Evolutionary conservation across 1,140 invertebrate species (phyloP).

Genomic region (Callitettix versicolor): DNA sequence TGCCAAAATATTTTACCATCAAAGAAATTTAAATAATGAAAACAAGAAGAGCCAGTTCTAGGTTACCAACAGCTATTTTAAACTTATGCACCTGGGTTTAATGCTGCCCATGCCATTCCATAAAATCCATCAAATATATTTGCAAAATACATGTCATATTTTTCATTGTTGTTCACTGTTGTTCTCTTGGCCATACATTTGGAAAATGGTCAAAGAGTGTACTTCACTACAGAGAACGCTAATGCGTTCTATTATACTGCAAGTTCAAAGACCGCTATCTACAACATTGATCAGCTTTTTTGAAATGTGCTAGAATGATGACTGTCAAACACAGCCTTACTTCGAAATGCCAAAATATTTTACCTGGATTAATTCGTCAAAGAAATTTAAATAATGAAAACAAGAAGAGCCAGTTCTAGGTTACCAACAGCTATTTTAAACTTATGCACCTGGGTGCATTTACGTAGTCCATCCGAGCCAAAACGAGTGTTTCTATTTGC

Average conservation of each 20-base stretch:
- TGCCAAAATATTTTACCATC: slow-evolving; percentile 34
- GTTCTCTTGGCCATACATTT: slow-evolving; percentile 27
- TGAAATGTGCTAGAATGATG: no score
- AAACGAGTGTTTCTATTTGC: slow-evolving; percentile 36
- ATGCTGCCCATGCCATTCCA: no score
- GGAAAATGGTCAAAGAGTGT: slow-evolving; percentile 17
- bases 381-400: slow-evolving; percentile 30
- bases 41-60: slow-evolving; percentile 28
- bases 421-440: slow-evolving; percentile 20
- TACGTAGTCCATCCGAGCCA: slow-evolving; percentile 35
- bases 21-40: slow-evolving; percentile 30
- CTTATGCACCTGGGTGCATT: slow-evolving; percentile 32
- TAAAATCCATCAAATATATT: no score
- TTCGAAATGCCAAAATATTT: slow-evolving; percentile 33
- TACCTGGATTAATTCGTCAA: slow-evolving; percentile 33
- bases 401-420: slow-evolving; percentile 28
- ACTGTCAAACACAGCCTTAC: slow-evolving; percentile 31
- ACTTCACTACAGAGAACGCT: no score
- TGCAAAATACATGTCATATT: no score
- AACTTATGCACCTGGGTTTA: slow-evolving; percentile 31
- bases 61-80: slow-evolving; percentile 22
- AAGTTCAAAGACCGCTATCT: no score
- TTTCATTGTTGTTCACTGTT: no score
- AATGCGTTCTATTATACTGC: no score
- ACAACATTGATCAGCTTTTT: no score